phyloP scores from a whole-genome alignment of 2,113 vertebrate genomes.

The Pyxicephalus adspersus region DNA sequence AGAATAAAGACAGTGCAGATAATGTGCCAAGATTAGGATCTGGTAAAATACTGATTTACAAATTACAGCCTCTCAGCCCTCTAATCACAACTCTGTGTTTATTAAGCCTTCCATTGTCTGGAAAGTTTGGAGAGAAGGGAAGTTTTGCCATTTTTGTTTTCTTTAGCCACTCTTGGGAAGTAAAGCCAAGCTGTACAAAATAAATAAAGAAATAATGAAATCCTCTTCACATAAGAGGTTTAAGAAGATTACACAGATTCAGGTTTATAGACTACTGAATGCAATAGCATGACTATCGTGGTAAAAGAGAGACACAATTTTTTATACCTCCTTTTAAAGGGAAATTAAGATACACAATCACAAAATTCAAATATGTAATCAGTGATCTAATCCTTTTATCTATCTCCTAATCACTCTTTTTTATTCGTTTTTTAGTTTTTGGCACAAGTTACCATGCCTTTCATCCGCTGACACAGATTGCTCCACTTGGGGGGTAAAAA shows the following conservation, averaged over 20 bases:
- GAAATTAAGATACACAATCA: too few species aligned
- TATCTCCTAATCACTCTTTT: too few species aligned
- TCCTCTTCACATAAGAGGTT: too few species aligned
- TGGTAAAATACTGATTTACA: conserved; percentile 63
- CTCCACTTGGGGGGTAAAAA: too few species aligned
- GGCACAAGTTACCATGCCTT: too few species aligned
- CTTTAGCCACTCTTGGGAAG: conserved; percentile 1
- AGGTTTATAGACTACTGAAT: background rate
- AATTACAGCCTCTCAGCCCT: conserved; percentile 65
- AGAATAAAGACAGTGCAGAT: conserved; percentile 72
- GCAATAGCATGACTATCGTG: background rate
- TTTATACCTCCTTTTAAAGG: too few species aligned
- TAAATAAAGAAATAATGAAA: background rate
- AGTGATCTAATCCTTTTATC: too few species aligned
- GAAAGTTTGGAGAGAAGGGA: conserved; percentile 8
- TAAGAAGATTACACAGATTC: too few species aligned
- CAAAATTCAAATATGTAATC: too few species aligned
- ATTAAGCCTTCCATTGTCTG: conserved; percentile 51
- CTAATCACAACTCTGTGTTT: conserved; percentile 51
- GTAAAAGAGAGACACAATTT: background rate
- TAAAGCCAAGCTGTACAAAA: background rate
- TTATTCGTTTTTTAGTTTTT: too few species aligned
- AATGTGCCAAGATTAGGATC: conserved; percentile 71
- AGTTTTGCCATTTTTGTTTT: conserved; percentile 22
- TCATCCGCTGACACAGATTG: too few species aligned